These are phyloP conservation scores for Anthonomus grandis DNA, from an alignment of 1,140 invertebrate genomes.

Conservation along the genomic window DNA sequence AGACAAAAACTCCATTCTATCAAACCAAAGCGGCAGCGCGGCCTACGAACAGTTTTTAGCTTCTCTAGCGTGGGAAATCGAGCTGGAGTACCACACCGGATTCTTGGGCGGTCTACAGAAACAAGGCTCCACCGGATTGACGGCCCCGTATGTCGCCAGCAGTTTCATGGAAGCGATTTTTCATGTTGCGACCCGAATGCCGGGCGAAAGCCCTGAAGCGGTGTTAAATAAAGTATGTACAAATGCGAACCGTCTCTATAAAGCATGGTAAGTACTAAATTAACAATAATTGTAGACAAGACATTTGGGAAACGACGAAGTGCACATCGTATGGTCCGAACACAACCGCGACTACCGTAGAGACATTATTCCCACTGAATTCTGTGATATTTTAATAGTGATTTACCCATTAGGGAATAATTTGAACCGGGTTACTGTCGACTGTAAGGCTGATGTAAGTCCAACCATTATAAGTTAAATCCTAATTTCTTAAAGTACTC, in stretches of 20 bases:
- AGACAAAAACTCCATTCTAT: constrained; percentile 89
- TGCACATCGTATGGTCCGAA: constrained; percentile 99
- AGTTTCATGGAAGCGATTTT: constrained; percentile 85
- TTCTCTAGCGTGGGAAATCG: constrained; percentile 93
- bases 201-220: constrained; percentile 79
- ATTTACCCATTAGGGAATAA: constrained; percentile 89
- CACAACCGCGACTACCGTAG: constrained; percentile 92
- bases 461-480: neutral
- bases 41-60: constrained; percentile 94
- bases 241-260: neutral
- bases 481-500: neutral
- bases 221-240: constrained; percentile 79
- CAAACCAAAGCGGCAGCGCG: constrained; percentile 78
- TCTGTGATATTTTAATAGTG: constrained; percentile 97
- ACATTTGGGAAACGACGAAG: constrained; percentile 98
- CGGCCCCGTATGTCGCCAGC: constrained; percentile 94
- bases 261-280: too few relatives aligned
- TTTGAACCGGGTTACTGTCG: constrained; percentile 78
- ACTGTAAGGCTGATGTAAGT: constrained; percentile 78
- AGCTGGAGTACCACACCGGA: constrained; percentile 91
- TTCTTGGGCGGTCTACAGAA: constrained; percentile 93
- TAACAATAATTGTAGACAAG: constrained; percentile 80
- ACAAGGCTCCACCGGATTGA: constrained; percentile 86
- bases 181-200: constrained; percentile 98
- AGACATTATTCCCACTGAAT: constrained; percentile 97